phyloP scores from a whole-genome alignment of 2,113 vertebrate species.

The Cacatua alba region DNA sequence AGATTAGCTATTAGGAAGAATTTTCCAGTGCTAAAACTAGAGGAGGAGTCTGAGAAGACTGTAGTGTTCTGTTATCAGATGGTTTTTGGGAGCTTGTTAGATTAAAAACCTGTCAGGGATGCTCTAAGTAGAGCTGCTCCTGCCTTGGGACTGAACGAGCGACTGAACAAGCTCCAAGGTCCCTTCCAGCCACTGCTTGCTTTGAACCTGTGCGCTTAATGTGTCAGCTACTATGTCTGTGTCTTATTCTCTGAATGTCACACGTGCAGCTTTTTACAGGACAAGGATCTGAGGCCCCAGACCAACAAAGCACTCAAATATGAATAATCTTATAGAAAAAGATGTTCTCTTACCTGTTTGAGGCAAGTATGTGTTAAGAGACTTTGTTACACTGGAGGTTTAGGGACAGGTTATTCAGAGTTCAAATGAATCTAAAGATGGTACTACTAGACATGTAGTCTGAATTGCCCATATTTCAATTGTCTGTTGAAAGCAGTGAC shows the following conservation, averaged over 20 bases:
- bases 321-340: background rate
- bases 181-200: background rate
- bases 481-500: background rate
- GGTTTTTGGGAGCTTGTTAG: background rate
- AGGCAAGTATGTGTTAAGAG: background rate
- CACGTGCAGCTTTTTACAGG: background rate
- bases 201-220: background rate
- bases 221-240: accelerated
- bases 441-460: background rate
- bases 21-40: background rate
- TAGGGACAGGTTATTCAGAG: background rate
- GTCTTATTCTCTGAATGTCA: background rate
- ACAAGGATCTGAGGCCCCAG: background rate
- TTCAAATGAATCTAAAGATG: background rate
- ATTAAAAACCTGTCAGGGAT: background rate
- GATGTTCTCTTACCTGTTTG: background rate
- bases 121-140: background rate
- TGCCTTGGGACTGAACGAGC: background rate
- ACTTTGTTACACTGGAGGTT: background rate
- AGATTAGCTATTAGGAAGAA: background rate
- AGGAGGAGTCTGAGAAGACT: background rate
- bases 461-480: background rate
- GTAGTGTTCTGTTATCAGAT: background rate
- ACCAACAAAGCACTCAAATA: background rate
- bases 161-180: background rate